phyloP scores from a whole-genome alignment of 2,797 vertebrate genomes.

The Phaenicophaeus curvirostris region DNA sequence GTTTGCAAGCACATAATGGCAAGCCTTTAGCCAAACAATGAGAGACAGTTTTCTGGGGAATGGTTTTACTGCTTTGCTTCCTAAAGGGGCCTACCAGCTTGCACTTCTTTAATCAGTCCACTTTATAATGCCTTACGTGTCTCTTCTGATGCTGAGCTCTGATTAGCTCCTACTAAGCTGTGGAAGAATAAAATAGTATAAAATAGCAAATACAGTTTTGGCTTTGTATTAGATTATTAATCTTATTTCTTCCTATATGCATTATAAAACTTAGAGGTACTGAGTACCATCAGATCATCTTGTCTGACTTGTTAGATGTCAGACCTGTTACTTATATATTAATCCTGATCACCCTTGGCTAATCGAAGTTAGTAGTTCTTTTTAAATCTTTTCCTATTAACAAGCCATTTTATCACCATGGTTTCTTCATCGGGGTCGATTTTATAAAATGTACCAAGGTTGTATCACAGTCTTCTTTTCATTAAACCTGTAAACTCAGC shows the following conservation, averaged over 20 bases:
- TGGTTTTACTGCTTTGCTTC: not conserved
- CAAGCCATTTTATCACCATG: too few relatives aligned
- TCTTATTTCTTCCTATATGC: not conserved
- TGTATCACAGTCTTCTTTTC: not conserved
- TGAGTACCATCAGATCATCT: not conserved
- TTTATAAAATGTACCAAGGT: not conserved
- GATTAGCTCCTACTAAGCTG: not conserved
- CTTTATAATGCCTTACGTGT: not conserved
- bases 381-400: too few relatives aligned
- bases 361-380: too few relatives aligned
- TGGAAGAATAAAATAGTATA: not conserved
- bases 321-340: too few relatives aligned
- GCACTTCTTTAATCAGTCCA: not conserved
- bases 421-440: not conserved
- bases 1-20: not conserved
- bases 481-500: not conserved
- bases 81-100: not conserved
- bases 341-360: too few relatives aligned
- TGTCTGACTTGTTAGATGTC: not conserved
- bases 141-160: not conserved
- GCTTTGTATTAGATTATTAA: not conserved
- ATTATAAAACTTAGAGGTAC: not conserved
- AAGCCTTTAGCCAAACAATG: not conserved
- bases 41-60: not conserved
- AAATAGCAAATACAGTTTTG: not conserved